phyloP scores from a whole-genome alignment of 2,888 invertebrate genomes.

The Brenthis hecate region DNA sequence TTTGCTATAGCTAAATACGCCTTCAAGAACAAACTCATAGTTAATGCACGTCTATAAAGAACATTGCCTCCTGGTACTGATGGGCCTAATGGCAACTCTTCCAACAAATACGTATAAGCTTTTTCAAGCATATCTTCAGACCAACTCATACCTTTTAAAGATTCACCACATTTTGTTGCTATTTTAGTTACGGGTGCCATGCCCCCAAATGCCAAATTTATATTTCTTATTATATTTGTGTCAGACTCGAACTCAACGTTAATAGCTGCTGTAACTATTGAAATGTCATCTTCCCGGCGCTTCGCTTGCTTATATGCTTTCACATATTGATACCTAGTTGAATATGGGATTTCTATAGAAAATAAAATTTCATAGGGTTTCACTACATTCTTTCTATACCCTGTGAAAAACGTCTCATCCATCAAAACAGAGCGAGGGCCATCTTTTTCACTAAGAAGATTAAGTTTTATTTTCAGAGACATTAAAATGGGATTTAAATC shows the following conservation, averaged over 20 bases:
- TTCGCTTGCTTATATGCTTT: conserved; percentile 92
- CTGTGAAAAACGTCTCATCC: conserved; percentile 90
- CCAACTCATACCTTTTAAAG: conserved; percentile 85
- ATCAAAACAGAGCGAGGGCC: conserved; percentile 84
- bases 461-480: conserved; percentile 90
- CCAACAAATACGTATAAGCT: conserved; percentile 84
- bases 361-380: conserved; percentile 87
- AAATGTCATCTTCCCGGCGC: conserved; percentile 93
- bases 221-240: conserved; percentile 79
- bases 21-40: conserved; percentile 89
- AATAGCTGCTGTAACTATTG: conserved; percentile 92
- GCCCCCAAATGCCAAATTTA: conserved; percentile 92
- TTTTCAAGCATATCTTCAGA: conserved; percentile 85
- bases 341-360: conserved; percentile 88
- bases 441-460: conserved; percentile 80
- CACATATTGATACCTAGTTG: conserved; percentile 85
- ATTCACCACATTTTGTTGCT: conserved; percentile 86
- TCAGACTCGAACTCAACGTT: conserved; percentile 84
- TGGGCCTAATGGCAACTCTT: conserved; percentile 90
- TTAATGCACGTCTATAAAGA: conserved; percentile 88
- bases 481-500: conserved; percentile 96
- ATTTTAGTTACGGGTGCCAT: conserved; percentile 95
- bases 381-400: conserved; percentile 89
- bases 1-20: conserved; percentile 85
- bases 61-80: conserved; percentile 93